Conservation (phyloP, 2,797 vertebrate genomes). For the Silurus aristotelis region DNA sequence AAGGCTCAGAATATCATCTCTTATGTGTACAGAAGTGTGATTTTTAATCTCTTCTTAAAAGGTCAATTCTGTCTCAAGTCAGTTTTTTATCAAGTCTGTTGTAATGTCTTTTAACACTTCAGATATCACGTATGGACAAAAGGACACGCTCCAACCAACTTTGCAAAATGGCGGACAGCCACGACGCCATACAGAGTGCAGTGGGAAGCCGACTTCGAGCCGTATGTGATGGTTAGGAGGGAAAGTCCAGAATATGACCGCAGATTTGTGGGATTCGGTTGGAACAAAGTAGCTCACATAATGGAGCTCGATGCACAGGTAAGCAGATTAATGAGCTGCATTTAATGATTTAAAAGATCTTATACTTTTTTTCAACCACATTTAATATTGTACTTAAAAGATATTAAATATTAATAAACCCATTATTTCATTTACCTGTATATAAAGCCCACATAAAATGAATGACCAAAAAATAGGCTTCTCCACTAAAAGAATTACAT, state of each 20-base stretch:
- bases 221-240: constrained; percentile 91
- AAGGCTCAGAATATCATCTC: constrained; percentile 5
- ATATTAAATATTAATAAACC: neutral
- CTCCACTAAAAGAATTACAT: neutral
- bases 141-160: constrained; percentile 97
- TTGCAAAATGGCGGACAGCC: constrained; percentile 96
- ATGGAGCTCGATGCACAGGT: constrained; percentile 99
- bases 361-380: neutral
- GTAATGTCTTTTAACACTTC: constrained; percentile 26
- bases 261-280: constrained; percentile 96
- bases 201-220: constrained; percentile 98
- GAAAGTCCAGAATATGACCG: constrained; percentile 96
- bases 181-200: constrained; percentile 94
- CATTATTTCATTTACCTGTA: too few species aligned
- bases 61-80: neutral
- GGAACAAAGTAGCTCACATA: constrained; percentile 99
- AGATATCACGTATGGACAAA: constrained; percentile 99
- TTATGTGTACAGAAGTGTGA: constrained; percentile 3
- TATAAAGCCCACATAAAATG: neutral
- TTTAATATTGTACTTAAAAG: neutral
- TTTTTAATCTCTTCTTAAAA: constrained; percentile 15
- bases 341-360: neutral
- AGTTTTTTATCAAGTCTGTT: neutral
- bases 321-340: neutral
- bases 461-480: neutral